Percentiles rank a stretch among this genome's conserved stretches.
Conservation (phyloP, 2,113 vertebrate species). For the Gobiocypris rarus region DNA sequence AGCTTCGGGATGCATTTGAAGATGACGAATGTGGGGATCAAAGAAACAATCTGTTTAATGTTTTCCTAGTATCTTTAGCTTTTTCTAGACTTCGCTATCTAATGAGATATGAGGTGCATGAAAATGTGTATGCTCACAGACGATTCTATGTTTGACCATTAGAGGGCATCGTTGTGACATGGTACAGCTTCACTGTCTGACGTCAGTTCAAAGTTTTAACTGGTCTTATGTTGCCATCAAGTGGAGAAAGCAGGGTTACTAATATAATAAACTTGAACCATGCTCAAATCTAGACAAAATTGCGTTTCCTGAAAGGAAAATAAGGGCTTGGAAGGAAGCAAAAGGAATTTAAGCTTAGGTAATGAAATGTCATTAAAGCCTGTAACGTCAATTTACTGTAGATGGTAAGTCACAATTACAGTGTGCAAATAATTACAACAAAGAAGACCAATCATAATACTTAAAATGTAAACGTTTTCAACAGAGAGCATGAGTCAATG, state of each 20-base stretch:
- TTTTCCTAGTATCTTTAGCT: neutral
- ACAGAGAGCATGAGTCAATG: neutral
- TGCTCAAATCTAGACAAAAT: neutral
- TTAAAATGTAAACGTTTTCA: neutral
- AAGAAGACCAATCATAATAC: neutral
- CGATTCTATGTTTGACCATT: constrained; percentile 52
- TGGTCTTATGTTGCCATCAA: constrained; percentile 69
- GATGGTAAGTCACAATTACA: neutral
- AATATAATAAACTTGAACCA: neutral
- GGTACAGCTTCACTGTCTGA: neutral
- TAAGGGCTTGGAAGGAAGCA: neutral
- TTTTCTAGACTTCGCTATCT: neutral
- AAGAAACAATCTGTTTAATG: constrained; percentile 15
- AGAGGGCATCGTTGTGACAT: constrained; percentile 65
- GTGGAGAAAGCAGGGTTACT: constrained; percentile 51
- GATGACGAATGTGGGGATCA: neutral
- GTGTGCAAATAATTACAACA: neutral
- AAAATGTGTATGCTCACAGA: neutral
- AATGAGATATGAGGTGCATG: neutral
- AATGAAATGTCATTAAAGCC: neutral
- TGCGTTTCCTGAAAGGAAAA: neutral
- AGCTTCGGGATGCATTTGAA: neutral
- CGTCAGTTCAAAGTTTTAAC: neutral
- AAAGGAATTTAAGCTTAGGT: neutral
- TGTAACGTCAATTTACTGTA: neutral